phyloP scores from a whole-genome alignment of 2,113 vertebrate genomes.

The Erythrocebus patas region DNA sequence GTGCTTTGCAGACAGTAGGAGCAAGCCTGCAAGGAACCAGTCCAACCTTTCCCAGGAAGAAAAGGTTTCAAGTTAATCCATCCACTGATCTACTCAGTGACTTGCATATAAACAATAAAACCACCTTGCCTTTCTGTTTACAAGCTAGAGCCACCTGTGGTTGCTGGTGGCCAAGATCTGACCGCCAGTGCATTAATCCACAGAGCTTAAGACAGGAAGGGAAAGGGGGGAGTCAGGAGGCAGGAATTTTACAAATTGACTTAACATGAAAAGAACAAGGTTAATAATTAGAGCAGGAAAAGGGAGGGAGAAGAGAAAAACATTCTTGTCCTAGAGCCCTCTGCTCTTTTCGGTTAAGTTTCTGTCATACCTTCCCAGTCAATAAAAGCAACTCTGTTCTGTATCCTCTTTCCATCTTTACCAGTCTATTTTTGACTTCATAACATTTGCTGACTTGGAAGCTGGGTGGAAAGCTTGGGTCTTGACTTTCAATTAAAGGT shows the following conservation, averaged over 20 bases:
- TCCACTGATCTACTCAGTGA: not conserved
- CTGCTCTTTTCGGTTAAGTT: not conserved
- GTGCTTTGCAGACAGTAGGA: not conserved
- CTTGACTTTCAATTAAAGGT: not conserved
- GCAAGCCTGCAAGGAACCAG: not conserved
- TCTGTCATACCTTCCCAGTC: not conserved
- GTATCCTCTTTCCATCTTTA: not conserved
- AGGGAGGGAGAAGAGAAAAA: not conserved
- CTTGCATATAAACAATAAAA: constrained; percentile 66
- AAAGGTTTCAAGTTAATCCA: constrained; percentile 67
- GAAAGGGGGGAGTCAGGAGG: not conserved
- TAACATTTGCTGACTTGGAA: not conserved
- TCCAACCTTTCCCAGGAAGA: constrained; percentile 54
- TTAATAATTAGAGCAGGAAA: not conserved
- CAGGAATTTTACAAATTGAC: constrained; percentile 42
- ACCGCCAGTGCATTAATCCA: constrained; percentile 55
- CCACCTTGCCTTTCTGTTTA: constrained; percentile 71
- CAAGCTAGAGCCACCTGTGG: constrained; percentile 63
- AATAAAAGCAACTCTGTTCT: not conserved
- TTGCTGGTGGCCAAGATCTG: constrained; percentile 37
- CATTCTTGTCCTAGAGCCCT: not conserved
- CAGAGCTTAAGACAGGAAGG: constrained; percentile 62
- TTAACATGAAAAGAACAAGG: constrained; percentile 42
- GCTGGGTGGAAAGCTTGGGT: not conserved
- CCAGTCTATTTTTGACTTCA: not conserved